Conservation (phyloP, 1,140 invertebrate species). For the Babylonia areolata region DNA sequence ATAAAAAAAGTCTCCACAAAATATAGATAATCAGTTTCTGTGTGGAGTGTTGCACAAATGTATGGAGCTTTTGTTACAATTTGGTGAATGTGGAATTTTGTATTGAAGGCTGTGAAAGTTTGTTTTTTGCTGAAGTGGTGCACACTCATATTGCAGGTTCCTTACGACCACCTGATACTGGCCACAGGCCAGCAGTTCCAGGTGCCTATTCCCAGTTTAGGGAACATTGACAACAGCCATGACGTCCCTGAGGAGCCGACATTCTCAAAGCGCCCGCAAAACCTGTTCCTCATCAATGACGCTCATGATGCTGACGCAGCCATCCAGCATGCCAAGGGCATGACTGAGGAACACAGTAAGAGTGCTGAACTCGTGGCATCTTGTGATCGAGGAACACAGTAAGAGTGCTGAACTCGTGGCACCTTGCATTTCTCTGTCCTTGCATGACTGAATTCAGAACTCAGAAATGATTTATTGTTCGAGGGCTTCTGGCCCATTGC, state of each 20-base stretch:
- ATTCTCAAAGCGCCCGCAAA: slow-evolving; percentile 61
- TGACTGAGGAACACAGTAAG: slow-evolving; percentile 45
- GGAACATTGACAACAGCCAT: slow-evolving; percentile 34
- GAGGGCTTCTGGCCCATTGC: too few relatives aligned
- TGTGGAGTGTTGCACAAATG: too few relatives aligned
- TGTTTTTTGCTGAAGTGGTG: too few relatives aligned
- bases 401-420: neutral
- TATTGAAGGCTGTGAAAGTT: too few relatives aligned
- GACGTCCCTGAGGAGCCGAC: slow-evolving; percentile 42
- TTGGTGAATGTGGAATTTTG: too few relatives aligned
- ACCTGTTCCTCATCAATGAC: slow-evolving; percentile 74
- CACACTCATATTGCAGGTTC: slow-evolving; percentile 23
- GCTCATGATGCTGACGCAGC: slow-evolving; percentile 69
- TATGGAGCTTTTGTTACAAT: too few relatives aligned
- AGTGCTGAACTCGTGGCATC: neutral
- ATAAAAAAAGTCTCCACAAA: too few relatives aligned
- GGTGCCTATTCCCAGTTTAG: slow-evolving; percentile 64
- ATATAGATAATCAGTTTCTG: too few relatives aligned
- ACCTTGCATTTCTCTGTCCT: too few relatives aligned
- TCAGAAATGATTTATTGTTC: too few relatives aligned
- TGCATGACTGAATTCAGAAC: too few relatives aligned
- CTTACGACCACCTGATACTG: slow-evolving; percentile 75
- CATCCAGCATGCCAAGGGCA: slow-evolving; percentile 68
- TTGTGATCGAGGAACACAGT: slow-evolving; percentile 47
- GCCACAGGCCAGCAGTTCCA: slow-evolving; percentile 74